Evolutionary conservation across 2,888 invertebrate genomes (phyloP).

Genomic region (Augiades crinisus): DNA sequence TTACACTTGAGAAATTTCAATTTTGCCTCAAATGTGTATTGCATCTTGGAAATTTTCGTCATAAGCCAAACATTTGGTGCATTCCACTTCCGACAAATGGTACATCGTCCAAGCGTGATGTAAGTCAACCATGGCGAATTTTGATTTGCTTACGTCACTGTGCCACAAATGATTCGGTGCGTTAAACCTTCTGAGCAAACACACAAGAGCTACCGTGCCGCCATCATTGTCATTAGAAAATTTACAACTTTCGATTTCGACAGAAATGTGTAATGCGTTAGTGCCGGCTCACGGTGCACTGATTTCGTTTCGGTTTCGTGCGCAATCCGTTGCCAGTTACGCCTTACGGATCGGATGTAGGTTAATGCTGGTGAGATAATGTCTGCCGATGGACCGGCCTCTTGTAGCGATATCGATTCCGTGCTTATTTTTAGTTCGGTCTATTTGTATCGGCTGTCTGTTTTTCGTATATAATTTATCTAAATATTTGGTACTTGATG

Average conservation of each 20-base stretch:
- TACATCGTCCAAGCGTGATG: conserved; percentile 5
- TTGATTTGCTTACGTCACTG: conserved; percentile 26
- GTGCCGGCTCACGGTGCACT: conserved; percentile 53
- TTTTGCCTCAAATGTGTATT: background rate
- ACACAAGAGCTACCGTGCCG: conserved; percentile 18
- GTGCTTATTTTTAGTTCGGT: background rate
- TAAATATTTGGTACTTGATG: background rate
- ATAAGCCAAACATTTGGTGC: background rate
- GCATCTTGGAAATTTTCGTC: background rate
- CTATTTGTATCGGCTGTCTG: background rate
- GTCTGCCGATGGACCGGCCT: conserved; percentile 23
- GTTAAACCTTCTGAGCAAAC: conserved; percentile 26
- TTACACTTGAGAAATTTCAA: background rate
- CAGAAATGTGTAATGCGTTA: conserved; percentile 60
- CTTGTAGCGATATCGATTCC: conserved; percentile 13
- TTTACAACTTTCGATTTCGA: conserved; percentile 59
- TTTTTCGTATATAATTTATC: background rate
- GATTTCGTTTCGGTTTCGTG: conserved; percentile 57
- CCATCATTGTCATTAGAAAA: conserved; percentile 30
- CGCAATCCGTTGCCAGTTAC: conserved; percentile 64
- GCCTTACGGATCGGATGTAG: conserved; percentile 61
- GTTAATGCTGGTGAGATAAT: conserved; percentile 66
- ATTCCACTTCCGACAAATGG: background rate
- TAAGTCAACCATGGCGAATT: conserved; percentile 29
- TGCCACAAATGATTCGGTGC: conserved; percentile 25